Base-by-base conservation (phyloP, 2,888 invertebrate species). In the Orthosia cruda region DNA sequence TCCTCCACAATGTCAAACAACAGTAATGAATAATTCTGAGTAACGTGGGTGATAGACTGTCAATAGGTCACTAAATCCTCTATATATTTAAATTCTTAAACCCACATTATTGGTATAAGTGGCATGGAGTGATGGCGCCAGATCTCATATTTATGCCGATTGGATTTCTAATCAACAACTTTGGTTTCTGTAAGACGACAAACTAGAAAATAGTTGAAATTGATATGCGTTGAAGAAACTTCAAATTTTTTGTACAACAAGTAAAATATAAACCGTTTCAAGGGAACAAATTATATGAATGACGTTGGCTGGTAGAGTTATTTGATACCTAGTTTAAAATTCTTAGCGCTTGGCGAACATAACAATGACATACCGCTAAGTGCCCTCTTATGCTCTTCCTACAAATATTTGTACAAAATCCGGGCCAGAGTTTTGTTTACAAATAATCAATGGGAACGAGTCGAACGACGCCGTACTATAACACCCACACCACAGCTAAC, bases 331-430 rank as follows among this genome's bases (percentile, higher is more conserved):
- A 81, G 74, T 85, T 86, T 83, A 87, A 86, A 88, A 81, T 87
- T 84, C 83, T 87, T 85, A 88, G 88, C 90, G 89, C 90, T 90
- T 86, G 84, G 74, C 72, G 89, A 90, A 92, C 89, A 91, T 86
- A 92, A 94, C 92, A 93, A 92, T 93, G 91, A 92, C 92, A 92
- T 90, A 89, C 89, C 90, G 91, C 92, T 94, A 95, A 95, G 94
- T 95, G 94, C 91, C 89, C 92, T 94, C 93, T 93, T 95, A 90
- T 94, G 91, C 92, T 92, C 91, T 89, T 89, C 82, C 85, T 81
- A 91, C 92, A 94, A 95, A 96, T 94, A 94, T 95, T 95, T 92
- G 91, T 91, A 91, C 89, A 90, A 92, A 92, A 89, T 90, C 85
- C 88, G 77, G 86, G 86, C 89, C 88, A 90, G 81, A 86, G 86